These are phyloP conservation scores for Endomychus coccineus DNA, from an alignment of 2,888 invertebrate species.

Conservation along the genomic window DNA sequence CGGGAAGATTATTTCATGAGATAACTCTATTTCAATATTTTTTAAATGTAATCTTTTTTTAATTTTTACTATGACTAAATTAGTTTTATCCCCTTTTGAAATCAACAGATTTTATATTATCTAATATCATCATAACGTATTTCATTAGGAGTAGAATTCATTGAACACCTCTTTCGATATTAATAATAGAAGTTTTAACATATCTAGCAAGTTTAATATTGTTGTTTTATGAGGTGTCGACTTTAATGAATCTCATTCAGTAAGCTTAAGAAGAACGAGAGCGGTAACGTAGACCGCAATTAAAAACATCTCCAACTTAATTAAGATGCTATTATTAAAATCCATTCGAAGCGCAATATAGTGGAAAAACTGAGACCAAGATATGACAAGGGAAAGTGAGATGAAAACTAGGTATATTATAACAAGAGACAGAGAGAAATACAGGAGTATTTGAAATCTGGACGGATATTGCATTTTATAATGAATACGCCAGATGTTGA, in stretches of 20 bases:
- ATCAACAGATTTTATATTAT: too few species aligned
- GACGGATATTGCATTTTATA: constrained; percentile 41
- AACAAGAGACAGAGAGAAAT: constrained; percentile 33
- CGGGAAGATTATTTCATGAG: too few species aligned
- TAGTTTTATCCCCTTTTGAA: too few species aligned
- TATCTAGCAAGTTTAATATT: constrained; percentile 35
- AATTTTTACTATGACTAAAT: too few species aligned
- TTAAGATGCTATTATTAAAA: constrained; percentile 45
- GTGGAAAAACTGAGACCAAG: constrained; percentile 8
- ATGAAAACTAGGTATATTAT: constrained; percentile 25
- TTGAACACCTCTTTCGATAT: too few species aligned
- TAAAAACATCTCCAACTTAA: constrained; percentile 45
- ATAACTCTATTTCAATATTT: too few species aligned
- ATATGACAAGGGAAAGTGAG: constrained; percentile 4
- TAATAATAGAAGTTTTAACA: too few species aligned
- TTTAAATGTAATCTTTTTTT: too few species aligned
- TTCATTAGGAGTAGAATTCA: too few species aligned
- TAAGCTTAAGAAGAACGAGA: constrained; percentile 38
- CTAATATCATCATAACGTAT: too few species aligned
- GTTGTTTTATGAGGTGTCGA: constrained; percentile 43
- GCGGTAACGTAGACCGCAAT: constrained; percentile 38
- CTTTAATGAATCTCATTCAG: constrained; percentile 41
- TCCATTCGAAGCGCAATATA: constrained; percentile 19
- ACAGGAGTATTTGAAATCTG: constrained; percentile 34
- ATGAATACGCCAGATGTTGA: constrained; percentile 38